Evolutionary conservation across 1,140 invertebrate genomes (phyloP).

Genomic region (Trachelipus rathkii): DNA sequence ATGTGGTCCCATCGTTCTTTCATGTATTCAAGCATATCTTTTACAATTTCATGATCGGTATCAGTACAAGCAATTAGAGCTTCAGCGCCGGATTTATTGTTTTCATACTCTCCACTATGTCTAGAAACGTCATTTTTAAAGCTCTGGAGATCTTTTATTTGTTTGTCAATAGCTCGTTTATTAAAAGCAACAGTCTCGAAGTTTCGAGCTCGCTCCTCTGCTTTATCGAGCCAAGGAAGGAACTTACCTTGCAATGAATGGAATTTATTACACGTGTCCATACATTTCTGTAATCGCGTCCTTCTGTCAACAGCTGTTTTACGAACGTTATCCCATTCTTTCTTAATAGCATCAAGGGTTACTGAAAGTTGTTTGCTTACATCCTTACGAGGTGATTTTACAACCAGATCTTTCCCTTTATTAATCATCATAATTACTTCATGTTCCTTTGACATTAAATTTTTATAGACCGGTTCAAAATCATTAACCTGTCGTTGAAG

Average conservation of each 20-base stretch:
- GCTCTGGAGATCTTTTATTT: constrained; percentile 79
- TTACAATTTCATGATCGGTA: constrained; percentile 82
- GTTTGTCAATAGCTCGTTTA: constrained; percentile 79
- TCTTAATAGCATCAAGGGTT: constrained; percentile 79
- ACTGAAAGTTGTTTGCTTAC: constrained; percentile 56
- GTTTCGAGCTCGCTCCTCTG: constrained; percentile 76
- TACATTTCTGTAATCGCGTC: constrained; percentile 77
- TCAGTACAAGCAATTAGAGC: constrained; percentile 75
- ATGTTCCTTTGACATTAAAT: constrained; percentile 83
- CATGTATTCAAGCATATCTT: constrained; percentile 71
- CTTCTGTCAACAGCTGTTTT: constrained; percentile 79
- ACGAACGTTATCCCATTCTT: constrained; percentile 82
- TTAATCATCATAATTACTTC: constrained; percentile 91
- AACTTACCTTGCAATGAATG: constrained; percentile 76
- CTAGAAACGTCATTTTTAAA: constrained; percentile 89
- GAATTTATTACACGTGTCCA: constrained; percentile 88
- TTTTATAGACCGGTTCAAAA: constrained; percentile 76
- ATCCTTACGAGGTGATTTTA: constrained; percentile 55
- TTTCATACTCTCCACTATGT: constrained; percentile 86
- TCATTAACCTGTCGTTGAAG: constrained; percentile 79
- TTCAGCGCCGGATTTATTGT: constrained; percentile 75
- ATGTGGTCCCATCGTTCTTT: constrained; percentile 85
- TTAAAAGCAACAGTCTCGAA: constrained; percentile 72
- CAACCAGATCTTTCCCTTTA: constrained; percentile 74
- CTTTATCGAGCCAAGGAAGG: constrained; percentile 78